A percentile compares a stretch with the other conserved stretches of the same genome.
These are phyloP conservation scores for Pelecanoides urinatrix DNA, from an alignment of 2,113 vertebrate genomes.

Conservation along the genomic window DNA sequence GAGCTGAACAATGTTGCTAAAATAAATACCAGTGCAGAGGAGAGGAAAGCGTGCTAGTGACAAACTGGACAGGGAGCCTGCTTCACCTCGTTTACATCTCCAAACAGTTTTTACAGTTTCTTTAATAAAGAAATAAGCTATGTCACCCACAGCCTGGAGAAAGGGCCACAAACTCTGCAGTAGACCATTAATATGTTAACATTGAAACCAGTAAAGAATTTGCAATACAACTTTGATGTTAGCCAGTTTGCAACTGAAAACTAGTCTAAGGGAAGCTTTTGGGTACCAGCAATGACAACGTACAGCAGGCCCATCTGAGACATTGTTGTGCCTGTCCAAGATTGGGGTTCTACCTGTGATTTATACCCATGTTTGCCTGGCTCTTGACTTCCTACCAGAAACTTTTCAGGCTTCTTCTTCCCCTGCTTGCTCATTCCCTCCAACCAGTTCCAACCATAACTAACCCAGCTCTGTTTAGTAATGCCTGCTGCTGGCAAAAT, in stretches of 20 bases:
- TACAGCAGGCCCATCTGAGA: neutral
- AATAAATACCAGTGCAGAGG: neutral
- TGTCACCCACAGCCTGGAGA: neutral
- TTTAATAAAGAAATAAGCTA: neutral
- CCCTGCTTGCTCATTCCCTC: neutral
- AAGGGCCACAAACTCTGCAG: neutral
- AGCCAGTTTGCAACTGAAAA: neutral
- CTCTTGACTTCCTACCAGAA: neutral
- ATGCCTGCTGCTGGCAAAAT: neutral
- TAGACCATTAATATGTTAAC: neutral
- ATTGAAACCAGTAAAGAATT: neutral
- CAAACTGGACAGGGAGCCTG: neutral
- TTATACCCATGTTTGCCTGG: neutral
- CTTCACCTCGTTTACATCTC: neutral
- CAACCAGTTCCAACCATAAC: neutral
- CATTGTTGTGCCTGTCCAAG: neutral
- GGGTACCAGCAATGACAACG: neutral
- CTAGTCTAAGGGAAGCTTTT: neutral
- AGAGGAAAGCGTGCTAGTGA: neutral
- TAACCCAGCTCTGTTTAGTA: neutral
- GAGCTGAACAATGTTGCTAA: neutral
- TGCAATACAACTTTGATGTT: neutral
- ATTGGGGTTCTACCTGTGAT: neutral
- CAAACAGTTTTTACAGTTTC: neutral
- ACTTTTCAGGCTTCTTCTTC: neutral